Evolutionary conservation across 2,113 vertebrate species (phyloP).

Genomic region (Peromyscus polionotus): DNA sequence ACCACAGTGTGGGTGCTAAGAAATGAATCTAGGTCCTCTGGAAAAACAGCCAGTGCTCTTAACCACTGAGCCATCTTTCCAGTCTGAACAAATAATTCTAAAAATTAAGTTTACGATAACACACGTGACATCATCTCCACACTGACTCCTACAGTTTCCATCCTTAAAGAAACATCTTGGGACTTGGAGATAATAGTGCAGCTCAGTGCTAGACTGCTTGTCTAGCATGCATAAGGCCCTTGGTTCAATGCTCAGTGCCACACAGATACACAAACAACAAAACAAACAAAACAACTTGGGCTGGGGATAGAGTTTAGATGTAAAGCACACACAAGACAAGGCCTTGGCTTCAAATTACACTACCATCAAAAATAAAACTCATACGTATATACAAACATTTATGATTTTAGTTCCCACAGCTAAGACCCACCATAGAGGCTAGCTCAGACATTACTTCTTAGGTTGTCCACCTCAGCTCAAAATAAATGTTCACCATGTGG

Average conservation of each 20-base stretch:
- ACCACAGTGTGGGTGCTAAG: background rate
- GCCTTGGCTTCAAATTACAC: background rate
- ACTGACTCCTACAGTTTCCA: background rate
- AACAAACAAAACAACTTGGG: background rate
- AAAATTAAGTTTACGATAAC: background rate
- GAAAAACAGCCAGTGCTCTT: background rate
- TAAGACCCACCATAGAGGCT: background rate
- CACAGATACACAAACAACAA: background rate
- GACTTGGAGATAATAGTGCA: background rate
- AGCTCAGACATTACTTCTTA: background rate
- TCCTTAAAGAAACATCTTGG: background rate
- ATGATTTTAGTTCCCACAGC: background rate
- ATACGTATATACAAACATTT: background rate
- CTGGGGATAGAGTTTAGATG: background rate
- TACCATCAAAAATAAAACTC: background rate
- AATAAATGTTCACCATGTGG: background rate
- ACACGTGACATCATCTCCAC: background rate
- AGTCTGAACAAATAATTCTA: background rate
- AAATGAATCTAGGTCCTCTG: background rate
- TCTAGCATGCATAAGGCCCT: background rate
- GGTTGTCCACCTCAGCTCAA: background rate
- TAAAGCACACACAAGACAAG: background rate
- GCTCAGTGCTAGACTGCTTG: background rate
- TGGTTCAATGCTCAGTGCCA: background rate
- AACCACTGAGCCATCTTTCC: background rate